These are phyloP conservation scores for Chironomus tentans DNA, from an alignment of 2,888 invertebrate genomes.

Conservation along the genomic window DNA sequence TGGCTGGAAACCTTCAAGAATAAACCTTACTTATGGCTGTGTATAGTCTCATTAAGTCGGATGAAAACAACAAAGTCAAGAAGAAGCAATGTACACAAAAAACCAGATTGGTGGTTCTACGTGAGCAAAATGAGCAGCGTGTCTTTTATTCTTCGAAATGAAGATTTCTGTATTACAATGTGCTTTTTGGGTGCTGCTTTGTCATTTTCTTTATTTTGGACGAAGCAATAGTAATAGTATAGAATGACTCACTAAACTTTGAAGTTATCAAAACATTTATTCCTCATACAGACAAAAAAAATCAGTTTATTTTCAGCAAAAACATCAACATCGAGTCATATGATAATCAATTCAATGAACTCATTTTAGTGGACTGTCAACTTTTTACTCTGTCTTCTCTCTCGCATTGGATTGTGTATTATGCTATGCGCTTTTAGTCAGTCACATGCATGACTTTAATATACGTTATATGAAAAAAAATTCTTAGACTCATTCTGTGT, in stretches of 20 bases:
- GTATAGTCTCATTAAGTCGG: background rate
- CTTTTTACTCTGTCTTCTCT: background rate
- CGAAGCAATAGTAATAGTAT: background rate
- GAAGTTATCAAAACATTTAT: background rate
- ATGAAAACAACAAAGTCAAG: background rate
- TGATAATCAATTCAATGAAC: conserved; percentile 6
- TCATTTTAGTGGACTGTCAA: background rate
- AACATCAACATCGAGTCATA: conserved; percentile 2
- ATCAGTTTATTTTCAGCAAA: background rate
- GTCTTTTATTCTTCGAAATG: background rate
- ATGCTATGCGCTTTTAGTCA: too few species aligned
- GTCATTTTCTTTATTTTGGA: background rate
- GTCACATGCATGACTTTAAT: too few species aligned
- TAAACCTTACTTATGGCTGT: background rate
- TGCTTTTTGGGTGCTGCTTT: background rate
- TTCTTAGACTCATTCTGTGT: too few species aligned
- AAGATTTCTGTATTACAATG: background rate
- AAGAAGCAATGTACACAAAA: background rate
- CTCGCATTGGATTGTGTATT: background rate
- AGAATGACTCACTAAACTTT: background rate
- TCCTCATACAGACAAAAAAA: background rate
- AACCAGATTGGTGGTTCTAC: background rate
- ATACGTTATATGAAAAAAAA: too few species aligned
- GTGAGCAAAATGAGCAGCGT: background rate
- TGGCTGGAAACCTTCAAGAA: background rate